Base-by-base conservation (phyloP, 1,140 invertebrate genomes). In the Lepidurus couesii region DNA sequence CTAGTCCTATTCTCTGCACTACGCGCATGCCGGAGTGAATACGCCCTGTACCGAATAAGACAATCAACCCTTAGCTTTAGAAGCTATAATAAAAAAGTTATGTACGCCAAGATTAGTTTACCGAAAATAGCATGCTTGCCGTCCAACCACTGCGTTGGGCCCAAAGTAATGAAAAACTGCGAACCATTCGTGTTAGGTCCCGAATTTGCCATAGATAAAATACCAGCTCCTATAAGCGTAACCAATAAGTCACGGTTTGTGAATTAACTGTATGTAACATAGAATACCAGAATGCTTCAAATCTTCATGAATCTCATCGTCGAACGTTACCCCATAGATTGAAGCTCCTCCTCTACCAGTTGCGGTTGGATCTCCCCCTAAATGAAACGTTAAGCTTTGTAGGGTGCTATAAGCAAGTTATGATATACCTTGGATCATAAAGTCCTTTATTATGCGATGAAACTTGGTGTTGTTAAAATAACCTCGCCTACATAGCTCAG, bases 61-160 rank as follows among this genome's bases (percentile, higher is more conserved):
- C 44, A 80, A 65, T n/a, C 21, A 16, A 65, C 13, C 16, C 13
- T 65, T 65, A 7, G 16, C 53, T 7, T 65, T 65, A 9, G 1
- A 65, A 7, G 53, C 53, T 65, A 65, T 65, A 65, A 65, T n/a
- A 65, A 16, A 16, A 65, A 47, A 47, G 10, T 47, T 16, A 11
- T 47, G 10, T 11, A 47, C 10, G 45, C 5, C 16, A 78, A 53
- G 11, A 44, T 43, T n/a, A 65, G 5, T 43, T 76, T 76, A 65
- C 96, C 97, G 88, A 99, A 99, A 84, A 99, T 97, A 9, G 96
- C 89, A 85, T 99, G 97, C 86, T 98, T 98, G 45, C 95, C 93
- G 89, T 99, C 97, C 8, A 99, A 86, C 96, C 97, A 98, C 82
- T 98, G 96, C 7, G 96, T 97, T 7, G 97, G 96, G 0, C 93